A percentile compares a stretch with the other conserved stretches of the same genome.
Conservation (phyloP, 1,140 invertebrate species). For the Brachystomella parvula region DNA sequence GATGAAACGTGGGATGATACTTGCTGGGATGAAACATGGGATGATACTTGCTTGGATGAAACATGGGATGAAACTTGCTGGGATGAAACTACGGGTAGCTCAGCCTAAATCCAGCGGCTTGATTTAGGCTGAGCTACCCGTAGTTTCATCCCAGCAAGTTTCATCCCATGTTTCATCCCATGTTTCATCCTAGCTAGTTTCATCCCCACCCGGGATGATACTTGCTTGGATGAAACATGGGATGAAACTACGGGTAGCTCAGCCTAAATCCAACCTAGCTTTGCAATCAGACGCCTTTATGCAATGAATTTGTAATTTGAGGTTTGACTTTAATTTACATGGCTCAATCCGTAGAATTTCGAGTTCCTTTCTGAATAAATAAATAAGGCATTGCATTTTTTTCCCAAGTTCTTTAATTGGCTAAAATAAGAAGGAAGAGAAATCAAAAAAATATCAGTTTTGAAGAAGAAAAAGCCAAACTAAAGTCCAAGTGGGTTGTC, state of each 20-base stretch:
- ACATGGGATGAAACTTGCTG: no score
- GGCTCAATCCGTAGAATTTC: background rate
- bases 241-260: no score
- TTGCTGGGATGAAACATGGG: no score
- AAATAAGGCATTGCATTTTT: background rate
- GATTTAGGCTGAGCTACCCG: background rate
- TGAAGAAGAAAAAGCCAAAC: background rate
- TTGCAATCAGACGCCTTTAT: no score
- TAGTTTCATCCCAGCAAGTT: background rate
- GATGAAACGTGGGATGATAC: no score
- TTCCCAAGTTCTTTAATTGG: background rate
- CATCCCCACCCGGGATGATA: no score
- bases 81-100: background rate
- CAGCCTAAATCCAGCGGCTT: no score
- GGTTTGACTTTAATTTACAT: background rate
- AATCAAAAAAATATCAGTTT: background rate
- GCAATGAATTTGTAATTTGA: no score
- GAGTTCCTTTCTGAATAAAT: background rate
- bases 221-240: no score
- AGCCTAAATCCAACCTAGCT: background rate
- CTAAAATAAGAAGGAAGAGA: background rate
- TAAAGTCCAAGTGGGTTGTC: background rate
- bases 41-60: no score
- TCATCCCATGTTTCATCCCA: no score
- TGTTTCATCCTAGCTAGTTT: background rate